Evolutionary conservation across 2,797 vertebrate genomes (phyloP), one percentile per base, ranked within the genome.

Genomic region (Chloroceryle amazona): DNA sequence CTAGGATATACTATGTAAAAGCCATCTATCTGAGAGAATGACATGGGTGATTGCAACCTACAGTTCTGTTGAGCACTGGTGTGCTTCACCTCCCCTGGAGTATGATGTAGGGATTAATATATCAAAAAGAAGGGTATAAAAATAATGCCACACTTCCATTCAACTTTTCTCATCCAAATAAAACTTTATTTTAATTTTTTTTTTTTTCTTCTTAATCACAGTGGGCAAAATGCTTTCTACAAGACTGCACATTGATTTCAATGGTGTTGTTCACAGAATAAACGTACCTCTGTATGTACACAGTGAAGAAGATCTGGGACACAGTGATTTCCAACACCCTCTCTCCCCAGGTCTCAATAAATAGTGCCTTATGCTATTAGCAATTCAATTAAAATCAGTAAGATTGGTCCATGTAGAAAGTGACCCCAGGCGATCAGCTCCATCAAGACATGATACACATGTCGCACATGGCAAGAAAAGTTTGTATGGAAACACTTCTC

Each of bases 21-120:
- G 55, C 62, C 82, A 96, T 96, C 60, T 76, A 39, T 93, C 89
- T 91, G 60, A 44, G 47, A 68, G 54, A 79, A 93, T 26, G 82
- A 78, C 82, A 65, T 2, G 10, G 19, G 10, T 91, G 94, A 88
- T 33, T 55, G 79, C 65, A 90, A 90, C 81, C 74, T 63, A 70
- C 33, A 75, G 82, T 79, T 20, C 0, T 72, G 39, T 55, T 51
- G 37, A 83, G 22, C 54, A 42, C n/a, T 31, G 25, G 18, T 47
- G 47, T 72, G 58, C n/a, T 89, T 62, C 46, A 68, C 91, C 15
- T 83, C 39, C 18, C 54, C 47, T 70, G 55, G 73, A 86, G 73
- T 90, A 75, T 66, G 62, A 90, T 91, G 31, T 63, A 39, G 25
- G 15, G 9, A 72, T 90, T 94, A 90, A 91, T 79, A 72, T 37